A percentile compares a stretch with the other conserved stretches of the same genome.
Conservation (phyloP, 2,797 vertebrate genomes). For the Psittacula echo region DNA sequence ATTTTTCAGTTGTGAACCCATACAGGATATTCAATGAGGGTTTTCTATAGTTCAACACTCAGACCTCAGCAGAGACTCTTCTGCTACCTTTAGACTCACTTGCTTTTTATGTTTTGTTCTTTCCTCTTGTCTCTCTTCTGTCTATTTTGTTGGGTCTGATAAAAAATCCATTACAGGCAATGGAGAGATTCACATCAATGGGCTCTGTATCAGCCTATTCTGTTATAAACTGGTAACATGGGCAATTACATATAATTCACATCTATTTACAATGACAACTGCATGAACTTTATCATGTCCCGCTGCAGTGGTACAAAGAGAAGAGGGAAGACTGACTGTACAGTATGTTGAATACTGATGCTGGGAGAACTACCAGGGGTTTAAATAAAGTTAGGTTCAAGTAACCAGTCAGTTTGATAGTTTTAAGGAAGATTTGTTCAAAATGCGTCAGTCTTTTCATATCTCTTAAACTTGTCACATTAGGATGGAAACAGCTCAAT, state of each 20-base stretch:
- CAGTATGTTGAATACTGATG: not conserved
- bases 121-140: not conserved
- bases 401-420: not conserved
- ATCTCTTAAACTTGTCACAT: not conserved
- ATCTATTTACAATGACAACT: not conserved
- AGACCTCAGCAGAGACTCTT: not conserved
- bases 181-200: not conserved
- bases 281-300: not conserved
- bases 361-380: not conserved
- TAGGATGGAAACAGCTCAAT: not conserved
- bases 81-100: not conserved
- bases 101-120: not conserved
- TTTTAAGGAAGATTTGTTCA: not conserved
- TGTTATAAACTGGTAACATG: not conserved
- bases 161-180: not conserved
- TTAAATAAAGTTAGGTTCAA: not conserved
- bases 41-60: not conserved
- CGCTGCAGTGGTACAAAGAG: not conserved
- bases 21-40: not conserved
- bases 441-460: not conserved
- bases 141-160: not conserved
- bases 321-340: not conserved
- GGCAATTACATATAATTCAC: not conserved
- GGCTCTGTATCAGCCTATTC: not conserved
- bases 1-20: constrained; percentile 62